Conservation (phyloP, 92 coral and sea anemone species). For the Paramuricea clavata region DNA sequence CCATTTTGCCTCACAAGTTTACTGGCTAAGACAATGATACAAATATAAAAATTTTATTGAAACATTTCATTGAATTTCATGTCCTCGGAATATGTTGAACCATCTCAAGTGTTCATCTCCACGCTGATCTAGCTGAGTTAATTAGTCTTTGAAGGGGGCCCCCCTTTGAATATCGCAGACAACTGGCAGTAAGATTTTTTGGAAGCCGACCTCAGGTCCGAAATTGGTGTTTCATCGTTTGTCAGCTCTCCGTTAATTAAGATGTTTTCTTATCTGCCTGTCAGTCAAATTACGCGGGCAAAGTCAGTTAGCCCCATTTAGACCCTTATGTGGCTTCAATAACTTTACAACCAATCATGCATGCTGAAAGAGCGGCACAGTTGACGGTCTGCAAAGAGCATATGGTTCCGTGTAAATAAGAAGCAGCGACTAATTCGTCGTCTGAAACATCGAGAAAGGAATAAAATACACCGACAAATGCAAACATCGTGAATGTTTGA, state of each 20-base stretch:
- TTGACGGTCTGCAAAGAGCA: neutral
- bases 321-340: neutral
- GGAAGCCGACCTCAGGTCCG: neutral
- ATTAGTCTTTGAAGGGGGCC: too few species aligned
- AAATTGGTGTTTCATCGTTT: too few species aligned
- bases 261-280: neutral
- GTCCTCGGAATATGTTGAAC: too few species aligned
- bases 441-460: slow-evolving; percentile 8
- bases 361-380: neutral
- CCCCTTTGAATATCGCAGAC: too few species aligned
- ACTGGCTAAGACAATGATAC: too few species aligned
- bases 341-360: neutral
- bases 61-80: neutral
- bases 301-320: neutral
- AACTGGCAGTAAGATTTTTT: too few species aligned
- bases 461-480: neutral
- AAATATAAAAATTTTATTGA: too few species aligned
- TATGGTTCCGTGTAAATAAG: neutral
- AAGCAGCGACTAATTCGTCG: neutral
- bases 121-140: too few species aligned
- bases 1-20: too few species aligned
- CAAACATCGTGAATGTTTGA: neutral
- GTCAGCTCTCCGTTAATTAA: too few species aligned
- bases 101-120: too few species aligned
- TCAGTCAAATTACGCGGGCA: neutral